A percentile compares a stretch with the other conserved stretches of the same genome.
phyloP scores from a whole-genome alignment of 2,888 invertebrate species.

The Clusia tigrina region DNA sequence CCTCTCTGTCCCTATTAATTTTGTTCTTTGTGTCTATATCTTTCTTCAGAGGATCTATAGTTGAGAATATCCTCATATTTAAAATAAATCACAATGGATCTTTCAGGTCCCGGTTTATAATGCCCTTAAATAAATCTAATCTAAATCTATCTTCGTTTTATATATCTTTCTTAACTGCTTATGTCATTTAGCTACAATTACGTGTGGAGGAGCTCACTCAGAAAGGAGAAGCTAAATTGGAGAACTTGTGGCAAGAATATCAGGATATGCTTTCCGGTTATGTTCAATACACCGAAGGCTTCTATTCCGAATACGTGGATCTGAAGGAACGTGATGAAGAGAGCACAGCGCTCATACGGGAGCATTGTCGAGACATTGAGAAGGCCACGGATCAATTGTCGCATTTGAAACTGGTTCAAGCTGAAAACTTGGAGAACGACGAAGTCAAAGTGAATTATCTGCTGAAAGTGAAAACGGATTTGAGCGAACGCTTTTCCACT shows the following conservation, averaged over 20 bases:
- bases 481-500: constrained; percentile 65
- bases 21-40: no score
- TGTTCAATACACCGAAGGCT: constrained; percentile 62
- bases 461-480: constrained; percentile 65
- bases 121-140: neutral
- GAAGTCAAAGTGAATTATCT: constrained; percentile 66
- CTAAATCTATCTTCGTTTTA: neutral
- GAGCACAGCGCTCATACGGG: constrained; percentile 58
- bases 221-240: constrained; percentile 66
- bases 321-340: constrained; percentile 64
- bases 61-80: no score
- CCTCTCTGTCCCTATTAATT: no score
- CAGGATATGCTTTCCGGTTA: constrained; percentile 63
- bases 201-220: constrained; percentile 63
- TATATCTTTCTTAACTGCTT: no score
- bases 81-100: neutral
- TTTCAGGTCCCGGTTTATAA: neutral
- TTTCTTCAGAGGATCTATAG: no score
- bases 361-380: constrained; percentile 60
- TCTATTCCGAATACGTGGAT: constrained; percentile 64
- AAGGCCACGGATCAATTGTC: constrained; percentile 56
- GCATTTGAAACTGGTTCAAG: constrained; percentile 65
- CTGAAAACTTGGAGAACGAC: constrained; percentile 64
- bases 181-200: constrained; percentile 61
- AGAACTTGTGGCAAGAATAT: constrained; percentile 65